A percentile compares a stretch with the other conserved stretches of the same genome.
Conservation (phyloP, 2,113 vertebrate species). For the Sitta europaea region DNA sequence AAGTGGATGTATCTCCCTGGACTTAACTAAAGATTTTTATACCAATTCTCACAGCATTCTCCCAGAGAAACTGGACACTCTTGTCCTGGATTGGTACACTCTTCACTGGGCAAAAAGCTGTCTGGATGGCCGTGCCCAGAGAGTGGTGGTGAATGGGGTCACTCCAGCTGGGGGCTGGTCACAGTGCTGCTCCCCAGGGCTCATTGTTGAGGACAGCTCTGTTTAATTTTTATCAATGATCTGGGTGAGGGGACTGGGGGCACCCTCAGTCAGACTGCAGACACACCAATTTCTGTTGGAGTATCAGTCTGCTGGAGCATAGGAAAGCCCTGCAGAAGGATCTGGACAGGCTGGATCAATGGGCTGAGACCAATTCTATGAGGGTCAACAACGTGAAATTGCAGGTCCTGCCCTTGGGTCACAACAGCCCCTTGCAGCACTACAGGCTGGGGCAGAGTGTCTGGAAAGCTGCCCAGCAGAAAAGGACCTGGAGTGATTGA, state of each 20-base stretch:
- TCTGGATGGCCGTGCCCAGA: neutral
- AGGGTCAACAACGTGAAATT: neutral
- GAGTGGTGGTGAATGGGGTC: neutral
- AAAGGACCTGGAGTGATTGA: neutral
- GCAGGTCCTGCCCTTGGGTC: neutral
- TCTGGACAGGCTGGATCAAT: neutral
- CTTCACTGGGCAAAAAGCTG: neutral
- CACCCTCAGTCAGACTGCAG: neutral
- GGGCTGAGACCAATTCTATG: accelerated
- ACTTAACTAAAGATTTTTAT: neutral
- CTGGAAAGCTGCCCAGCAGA: neutral
- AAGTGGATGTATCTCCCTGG: neutral
- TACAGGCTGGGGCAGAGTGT: neutral
- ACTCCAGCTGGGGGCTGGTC: neutral
- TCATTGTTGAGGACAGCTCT: neutral
- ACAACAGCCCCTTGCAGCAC: neutral
- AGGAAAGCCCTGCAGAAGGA: neutral
- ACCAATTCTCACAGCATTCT: neutral
- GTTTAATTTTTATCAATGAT: neutral
- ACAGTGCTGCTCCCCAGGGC: neutral
- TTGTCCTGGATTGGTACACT: neutral
- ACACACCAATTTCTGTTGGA: accelerated
- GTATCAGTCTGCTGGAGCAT: neutral
- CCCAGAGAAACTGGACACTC: neutral
- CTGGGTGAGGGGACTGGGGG: accelerated